These are phyloP conservation scores for Autographa pulchrina DNA, from an alignment of 2,888 invertebrate genomes.

Conservation along the genomic window DNA sequence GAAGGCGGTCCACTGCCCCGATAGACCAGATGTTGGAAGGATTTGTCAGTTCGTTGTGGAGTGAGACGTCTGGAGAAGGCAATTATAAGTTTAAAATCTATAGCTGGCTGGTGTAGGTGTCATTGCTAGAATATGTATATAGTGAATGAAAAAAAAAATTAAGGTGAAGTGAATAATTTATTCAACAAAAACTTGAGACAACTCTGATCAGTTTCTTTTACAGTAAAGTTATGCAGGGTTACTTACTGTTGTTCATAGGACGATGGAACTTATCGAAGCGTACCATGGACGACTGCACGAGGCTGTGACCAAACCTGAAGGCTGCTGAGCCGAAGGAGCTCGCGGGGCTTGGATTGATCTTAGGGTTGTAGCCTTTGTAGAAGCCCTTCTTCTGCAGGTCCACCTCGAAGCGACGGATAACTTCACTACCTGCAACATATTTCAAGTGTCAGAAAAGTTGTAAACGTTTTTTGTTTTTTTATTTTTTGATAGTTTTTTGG, in stretches of 20 bases:
- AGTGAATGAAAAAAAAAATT: too few species aligned
- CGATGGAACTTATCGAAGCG: conserved; percentile 92
- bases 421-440: conserved; percentile 90
- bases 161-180: too few species aligned
- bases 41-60: conserved; percentile 94
- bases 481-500: too few species aligned
- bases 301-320: conserved; percentile 95
- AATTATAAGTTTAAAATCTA: too few species aligned
- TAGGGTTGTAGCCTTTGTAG: conserved; percentile 92
- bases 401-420: conserved; percentile 93
- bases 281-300: conserved; percentile 94
- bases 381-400: conserved; percentile 91
- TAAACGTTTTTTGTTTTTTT: too few species aligned
- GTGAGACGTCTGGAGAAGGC: conserved; percentile 91
- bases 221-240: too few species aligned
- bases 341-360: conserved; percentile 92
- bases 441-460: not conserved
- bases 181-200: too few species aligned
- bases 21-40: conserved; percentile 92
- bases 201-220: too few species aligned
- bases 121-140: too few species aligned
- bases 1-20: conserved; percentile 94
- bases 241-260: conserved; percentile 92
- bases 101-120: too few species aligned
- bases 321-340: conserved; percentile 95